Conservation (phyloP, 2,888 invertebrate genomes). For the Periphyllus acericola region DNA sequence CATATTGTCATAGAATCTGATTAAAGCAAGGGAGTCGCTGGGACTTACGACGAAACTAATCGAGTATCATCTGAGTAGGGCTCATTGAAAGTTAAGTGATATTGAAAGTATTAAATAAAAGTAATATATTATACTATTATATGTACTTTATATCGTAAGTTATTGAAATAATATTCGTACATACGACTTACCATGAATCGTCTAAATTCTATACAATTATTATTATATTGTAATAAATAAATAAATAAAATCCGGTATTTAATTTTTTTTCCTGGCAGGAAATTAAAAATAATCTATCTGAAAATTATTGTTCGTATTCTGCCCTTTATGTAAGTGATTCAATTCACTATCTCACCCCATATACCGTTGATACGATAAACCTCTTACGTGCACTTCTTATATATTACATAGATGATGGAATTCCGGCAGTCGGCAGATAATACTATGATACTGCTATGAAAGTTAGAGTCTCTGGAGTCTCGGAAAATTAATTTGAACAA, state of each 20-base stretch:
- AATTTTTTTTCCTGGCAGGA: background rate
- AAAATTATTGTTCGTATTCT: background rate
- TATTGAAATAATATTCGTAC: conserved; percentile 7
- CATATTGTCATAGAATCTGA: background rate
- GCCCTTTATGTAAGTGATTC: background rate
- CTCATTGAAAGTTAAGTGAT: background rate
- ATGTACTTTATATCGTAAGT: background rate
- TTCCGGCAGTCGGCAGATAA: background rate
- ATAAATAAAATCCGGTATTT: background rate
- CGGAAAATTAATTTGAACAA: conserved; percentile 20
- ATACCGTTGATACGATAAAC: conserved; percentile 30
- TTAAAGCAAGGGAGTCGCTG: too few species aligned
- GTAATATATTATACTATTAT: background rate
- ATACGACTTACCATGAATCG: too few species aligned
- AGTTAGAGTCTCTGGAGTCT: conserved; percentile 30
- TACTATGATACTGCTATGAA: conserved; percentile 31
- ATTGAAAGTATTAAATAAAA: background rate
- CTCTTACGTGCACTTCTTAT: conserved; percentile 31
- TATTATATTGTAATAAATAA: background rate
- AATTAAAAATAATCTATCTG: conserved; percentile 16
- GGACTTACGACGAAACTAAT: background rate
- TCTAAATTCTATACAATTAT: background rate
- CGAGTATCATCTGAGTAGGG: background rate
- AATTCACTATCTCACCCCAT: background rate
- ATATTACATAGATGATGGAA: conserved; percentile 30